Evolutionary conservation across 2,888 invertebrate species (phyloP), one percentile per base, ranked within the genome.

Genomic region (Mystacides longicornis): DNA sequence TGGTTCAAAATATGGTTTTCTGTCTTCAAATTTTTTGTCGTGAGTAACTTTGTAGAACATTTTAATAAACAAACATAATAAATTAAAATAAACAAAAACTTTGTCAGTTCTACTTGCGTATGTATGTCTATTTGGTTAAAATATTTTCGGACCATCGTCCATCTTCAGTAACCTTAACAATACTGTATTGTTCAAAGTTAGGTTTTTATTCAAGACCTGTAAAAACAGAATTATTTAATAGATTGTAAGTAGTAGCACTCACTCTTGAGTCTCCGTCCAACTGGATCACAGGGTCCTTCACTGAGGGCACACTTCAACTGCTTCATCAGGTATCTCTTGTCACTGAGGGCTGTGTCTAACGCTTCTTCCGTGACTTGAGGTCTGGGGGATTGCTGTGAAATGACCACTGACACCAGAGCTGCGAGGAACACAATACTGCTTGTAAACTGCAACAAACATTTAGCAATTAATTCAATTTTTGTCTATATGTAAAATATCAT

Each of bases 231-330:
- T n/a, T n/a, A n/a, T n/a, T n/a, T n/a, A n/a, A n/a, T n/a, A n/a
- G n/a, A n/a, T n/a, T n/a, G n/a, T n/a, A n/a, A 31, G 7, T 31
- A 31, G 14, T 45, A 16, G 16, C 20, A 64, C 81, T 75, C 73
- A 87, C 87, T 86, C 73, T 86, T 87, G 18, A 87, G 71, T 61
- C 86, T 75, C 63, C 83, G 80, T 54, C 87, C 87, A 31, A 87
- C 82, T 1, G 85, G 82, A 66, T 87, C 87, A 63, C 87, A 87
- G 0, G 85, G 81, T 0, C 80, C 86, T 68, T 87, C 86, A 4
- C 86, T 85, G 11, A 86, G 72, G 9, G 86, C 86, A 65, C 87
- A 87, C 68, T 86, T 86, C 52, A 87, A 74, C 67, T 86, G 86
- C 62, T 86, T 77, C 68, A 79, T 79, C 58, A 87, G 79, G 65